Conservation (phyloP, 1,140 invertebrate species). For the Arion vulgaris region DNA sequence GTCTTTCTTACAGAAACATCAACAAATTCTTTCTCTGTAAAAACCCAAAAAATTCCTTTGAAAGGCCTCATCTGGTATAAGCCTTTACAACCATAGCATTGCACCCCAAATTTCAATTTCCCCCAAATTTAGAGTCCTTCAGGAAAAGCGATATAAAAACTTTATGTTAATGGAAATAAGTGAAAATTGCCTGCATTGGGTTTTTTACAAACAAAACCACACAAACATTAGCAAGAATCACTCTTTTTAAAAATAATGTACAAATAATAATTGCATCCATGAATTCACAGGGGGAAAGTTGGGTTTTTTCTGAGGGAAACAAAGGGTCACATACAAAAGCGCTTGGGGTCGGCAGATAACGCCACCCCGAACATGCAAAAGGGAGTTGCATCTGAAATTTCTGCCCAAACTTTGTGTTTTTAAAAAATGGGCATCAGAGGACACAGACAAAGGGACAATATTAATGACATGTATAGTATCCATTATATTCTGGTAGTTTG, state of each 20-base stretch:
- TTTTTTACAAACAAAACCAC: no score
- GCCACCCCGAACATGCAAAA: constrained; percentile 85
- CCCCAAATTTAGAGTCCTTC: no score
- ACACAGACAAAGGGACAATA: constrained; percentile 76
- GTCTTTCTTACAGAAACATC: no score
- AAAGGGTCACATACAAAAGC: constrained; percentile 78
- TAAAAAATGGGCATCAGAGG: constrained; percentile 75
- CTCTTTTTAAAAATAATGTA: background rate
- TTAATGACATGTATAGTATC: background rate
- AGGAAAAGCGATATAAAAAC: no score
- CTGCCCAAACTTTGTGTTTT: constrained; percentile 76
- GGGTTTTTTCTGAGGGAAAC: constrained; percentile 78
- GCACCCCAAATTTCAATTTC: no score
- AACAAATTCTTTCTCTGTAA: no score
- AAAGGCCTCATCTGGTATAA: no score
- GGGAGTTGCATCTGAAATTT: constrained; percentile 79
- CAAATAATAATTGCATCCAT: background rate
- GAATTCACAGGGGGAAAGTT: constrained; percentile 76
- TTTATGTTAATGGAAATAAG: no score
- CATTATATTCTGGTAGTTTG: background rate
- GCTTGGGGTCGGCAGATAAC: constrained; percentile 84
- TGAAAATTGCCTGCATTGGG: no score
- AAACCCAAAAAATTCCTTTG: no score
- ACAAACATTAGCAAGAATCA: no score
- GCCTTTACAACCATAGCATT: no score